Evolutionary conservation across 2,888 invertebrate species (phyloP), one percentile per base, ranked within the genome.

Genomic region (Drosophila acutilabella): DNA sequence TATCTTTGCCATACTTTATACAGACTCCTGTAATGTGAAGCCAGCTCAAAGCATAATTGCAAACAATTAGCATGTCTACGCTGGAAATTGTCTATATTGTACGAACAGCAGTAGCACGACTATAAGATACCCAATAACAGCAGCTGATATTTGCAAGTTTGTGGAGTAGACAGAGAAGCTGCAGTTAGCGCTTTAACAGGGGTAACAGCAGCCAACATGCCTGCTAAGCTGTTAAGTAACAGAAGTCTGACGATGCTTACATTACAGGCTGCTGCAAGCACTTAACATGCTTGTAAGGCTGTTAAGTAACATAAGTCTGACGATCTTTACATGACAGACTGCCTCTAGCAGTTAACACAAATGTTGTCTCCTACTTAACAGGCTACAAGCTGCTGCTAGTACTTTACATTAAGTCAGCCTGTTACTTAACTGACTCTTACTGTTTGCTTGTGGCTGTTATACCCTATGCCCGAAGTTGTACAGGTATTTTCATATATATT

Each of bases 11-110:
- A 68, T 58, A 66, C 57, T 64, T 52, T 68, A 30, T 30, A 62
- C 41, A 60, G 50, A 45, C 36, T 45, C 56, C 47, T 68, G 60
- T 64, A 67, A 64, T 69, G 67, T 71, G 64, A 78, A 69, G 53
- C 65, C 48, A 58, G 62, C 57, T 59, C 66, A 89, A 84, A 89
- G 83, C 83, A 89, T 84, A 84, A 89, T 89, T 87, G 89, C 85
- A 84, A 87, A 87, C 84, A 89, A 84, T 84, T 87, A 89, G 81
- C 78, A 74, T 69, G 75, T 47, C 53, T 47, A 51, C 60, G 58
- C 57, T 69, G 51, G 54, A 40, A 51, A 20, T 54, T 56, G 23
- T 40, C 5, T 6, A 30, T 7, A 45, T 11, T 13, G 3, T 10
- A 11, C 3, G 18, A 33, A 14, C 18, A 7, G 14, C 7, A 11